Percentiles rank a stretch among this genome's conserved stretches.
Evolutionary conservation across 2,113 vertebrate species (phyloP).

Genomic region (Zosterops hypoxanthus): DNA sequence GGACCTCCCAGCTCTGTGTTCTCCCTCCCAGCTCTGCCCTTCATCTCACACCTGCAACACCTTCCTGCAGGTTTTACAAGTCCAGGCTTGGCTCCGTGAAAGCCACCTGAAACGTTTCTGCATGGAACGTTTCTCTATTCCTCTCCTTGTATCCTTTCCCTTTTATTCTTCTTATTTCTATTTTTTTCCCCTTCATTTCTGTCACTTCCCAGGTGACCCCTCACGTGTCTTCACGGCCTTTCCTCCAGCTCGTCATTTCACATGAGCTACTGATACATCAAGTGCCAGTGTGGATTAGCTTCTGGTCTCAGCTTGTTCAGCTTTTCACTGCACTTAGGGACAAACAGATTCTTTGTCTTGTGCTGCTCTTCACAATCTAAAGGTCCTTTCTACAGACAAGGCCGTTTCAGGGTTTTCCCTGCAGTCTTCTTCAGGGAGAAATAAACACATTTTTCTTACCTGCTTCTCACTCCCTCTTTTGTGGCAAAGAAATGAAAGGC

Average conservation of each 20-base stretch:
- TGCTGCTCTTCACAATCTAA: neutral
- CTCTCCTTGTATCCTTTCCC: neutral
- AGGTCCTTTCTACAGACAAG: neutral
- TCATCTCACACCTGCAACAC: neutral
- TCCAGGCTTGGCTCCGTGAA: neutral
- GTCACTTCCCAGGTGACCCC: neutral
- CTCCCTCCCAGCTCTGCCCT: neutral
- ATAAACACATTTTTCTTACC: neutral
- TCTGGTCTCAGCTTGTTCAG: conserved; percentile 34
- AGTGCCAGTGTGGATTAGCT: conserved; percentile 24
- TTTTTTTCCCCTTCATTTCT: neutral
- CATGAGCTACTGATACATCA: conserved; percentile 16
- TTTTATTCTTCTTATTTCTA: neutral
- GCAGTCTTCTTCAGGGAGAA: neutral
- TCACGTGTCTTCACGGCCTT: neutral
- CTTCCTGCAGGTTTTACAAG: neutral
- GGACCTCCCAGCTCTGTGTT: neutral
- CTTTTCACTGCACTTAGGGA: neutral
- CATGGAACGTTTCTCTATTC: neutral
- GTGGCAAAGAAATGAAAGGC: neutral
- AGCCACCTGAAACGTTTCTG: neutral
- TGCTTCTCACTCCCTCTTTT: neutral
- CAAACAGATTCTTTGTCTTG: neutral
- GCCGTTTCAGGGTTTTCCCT: neutral
- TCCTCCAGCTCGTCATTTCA: conserved; percentile 10